Base-by-base conservation (phyloP, 2,888 invertebrate species). In the Cantharis rufa region DNA sequence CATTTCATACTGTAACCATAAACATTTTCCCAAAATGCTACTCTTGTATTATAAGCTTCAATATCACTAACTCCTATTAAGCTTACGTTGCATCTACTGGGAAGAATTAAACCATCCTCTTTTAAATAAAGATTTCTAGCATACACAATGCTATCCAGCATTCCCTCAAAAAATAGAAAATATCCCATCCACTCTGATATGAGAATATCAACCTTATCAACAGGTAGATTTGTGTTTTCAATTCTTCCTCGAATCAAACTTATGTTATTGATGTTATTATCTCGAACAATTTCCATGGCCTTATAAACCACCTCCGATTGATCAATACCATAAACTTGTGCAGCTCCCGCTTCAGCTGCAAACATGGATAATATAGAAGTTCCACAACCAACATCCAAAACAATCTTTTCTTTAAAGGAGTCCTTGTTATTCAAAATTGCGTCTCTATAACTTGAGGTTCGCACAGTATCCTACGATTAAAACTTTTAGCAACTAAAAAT, bases 151-250 rank as follows among this genome's bases (percentile, higher is more conserved):
- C 96, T 96, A 85, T 98, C 98, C 77, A 98, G 87, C 98, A 99
- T 99, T 66, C 97, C 98, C 89, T 99, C 98, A 87, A 96, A 98
- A 1, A 98, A 89, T 62, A 99, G 90, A 87, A 98, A 98, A 87
- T 99, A 99, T 0, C 98, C 98, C 98, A 99, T 99, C 98, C 98
- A 99, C 88, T 99, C 98, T 0, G 98, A 98, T 3, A 99, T 93
- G 81, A 99, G 96, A 5, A 98, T 92, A 87, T 99, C 98, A 61
- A 95, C 94, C 88, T 94, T 93, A 74, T 94, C 92, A 61, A 91
- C 89, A 0, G 95, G 94, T 69, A 97, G 87, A 72, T 91, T 89
- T 4, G 95, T 94, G 82, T 96, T 94, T 88, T 98, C 98, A 21
- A 98, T 88, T 82, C 94, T 91, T 0, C 97, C 97, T 89, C 96